Evolutionary conservation across 2,888 invertebrate species (phyloP).

Genomic region (Pristionchus fissidentatus): DNA sequence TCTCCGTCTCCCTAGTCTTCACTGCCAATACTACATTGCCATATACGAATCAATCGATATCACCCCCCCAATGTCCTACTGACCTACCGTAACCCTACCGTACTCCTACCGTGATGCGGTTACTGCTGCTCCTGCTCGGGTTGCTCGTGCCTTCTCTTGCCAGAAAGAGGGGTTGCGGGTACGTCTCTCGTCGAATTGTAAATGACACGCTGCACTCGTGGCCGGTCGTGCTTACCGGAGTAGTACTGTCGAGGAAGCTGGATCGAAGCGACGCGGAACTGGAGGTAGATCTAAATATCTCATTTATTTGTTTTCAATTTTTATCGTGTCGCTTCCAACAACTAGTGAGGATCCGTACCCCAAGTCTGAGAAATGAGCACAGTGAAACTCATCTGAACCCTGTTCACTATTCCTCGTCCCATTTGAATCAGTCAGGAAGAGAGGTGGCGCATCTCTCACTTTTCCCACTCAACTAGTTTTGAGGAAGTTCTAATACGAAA

Average conservation of each 20-base stretch:
- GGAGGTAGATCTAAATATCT: not conserved
- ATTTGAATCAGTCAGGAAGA: no score
- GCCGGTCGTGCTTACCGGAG: constrained; percentile 17
- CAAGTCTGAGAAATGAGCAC: not conserved
- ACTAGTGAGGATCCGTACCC: not conserved
- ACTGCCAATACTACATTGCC: constrained; percentile 12
- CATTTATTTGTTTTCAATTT: not conserved
- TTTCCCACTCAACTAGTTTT: no score
- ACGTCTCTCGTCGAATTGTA: not conserved
- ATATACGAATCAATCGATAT: not conserved
- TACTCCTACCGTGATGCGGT: constrained; percentile 29
- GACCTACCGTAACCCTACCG: constrained; percentile 38
- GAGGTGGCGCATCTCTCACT: no score
- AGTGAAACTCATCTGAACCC: no score
- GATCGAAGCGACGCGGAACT: not conserved
- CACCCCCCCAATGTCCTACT: not conserved
- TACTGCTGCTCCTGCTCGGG: not conserved
- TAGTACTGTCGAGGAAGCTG: not conserved
- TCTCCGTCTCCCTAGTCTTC: not conserved
- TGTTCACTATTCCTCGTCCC: no score
- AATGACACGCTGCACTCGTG: constrained; percentile 34
- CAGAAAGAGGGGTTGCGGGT: constrained; percentile 19
- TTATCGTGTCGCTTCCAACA: not conserved
- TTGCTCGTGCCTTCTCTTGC: not conserved
- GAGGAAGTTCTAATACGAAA: no score